These are phyloP conservation scores for Crotalus horridus DNA, from an alignment of 2,113 vertebrate genomes.

Conservation along the genomic window DNA sequence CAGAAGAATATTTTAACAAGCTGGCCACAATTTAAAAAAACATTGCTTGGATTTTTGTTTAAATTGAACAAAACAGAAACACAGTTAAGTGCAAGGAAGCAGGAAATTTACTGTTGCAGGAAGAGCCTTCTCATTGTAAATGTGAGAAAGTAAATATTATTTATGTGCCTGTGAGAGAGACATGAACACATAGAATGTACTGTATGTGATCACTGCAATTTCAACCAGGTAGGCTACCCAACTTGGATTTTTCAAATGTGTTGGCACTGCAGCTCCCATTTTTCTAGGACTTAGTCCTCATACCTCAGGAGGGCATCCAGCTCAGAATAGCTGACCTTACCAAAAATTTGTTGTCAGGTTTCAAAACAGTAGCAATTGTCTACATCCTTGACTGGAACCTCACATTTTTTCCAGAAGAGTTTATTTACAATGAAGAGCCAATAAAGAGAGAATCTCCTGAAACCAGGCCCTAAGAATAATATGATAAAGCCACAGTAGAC, in stretches of 20 bases:
- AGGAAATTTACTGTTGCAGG: neutral
- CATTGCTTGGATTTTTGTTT: neutral
- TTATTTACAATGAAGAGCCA: neutral
- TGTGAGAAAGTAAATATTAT: neutral
- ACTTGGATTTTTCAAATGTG: neutral
- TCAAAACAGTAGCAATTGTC: neutral
- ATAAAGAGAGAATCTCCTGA: neutral
- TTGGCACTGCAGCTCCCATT: neutral
- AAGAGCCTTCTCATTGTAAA: neutral
- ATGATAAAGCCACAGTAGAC: neutral
- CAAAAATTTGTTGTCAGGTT: neutral
- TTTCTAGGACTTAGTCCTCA: neutral
- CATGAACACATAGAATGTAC: neutral
- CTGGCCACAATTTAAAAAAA: neutral
- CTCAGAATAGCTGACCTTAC: neutral
- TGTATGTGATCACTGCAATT: neutral
- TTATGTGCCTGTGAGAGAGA: neutral
- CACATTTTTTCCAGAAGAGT: neutral
- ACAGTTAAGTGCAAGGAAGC: neutral
- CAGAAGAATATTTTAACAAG: neutral
- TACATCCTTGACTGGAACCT: neutral
- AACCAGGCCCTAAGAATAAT: neutral
- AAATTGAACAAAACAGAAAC: neutral
- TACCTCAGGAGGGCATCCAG: neutral
- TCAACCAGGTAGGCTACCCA: neutral